Percentiles rank a stretch among this genome's conserved stretches.
These are phyloP conservation scores for Illadopsis cleaveri DNA, from an alignment of 2,113 vertebrate species.

Conservation along the genomic window DNA sequence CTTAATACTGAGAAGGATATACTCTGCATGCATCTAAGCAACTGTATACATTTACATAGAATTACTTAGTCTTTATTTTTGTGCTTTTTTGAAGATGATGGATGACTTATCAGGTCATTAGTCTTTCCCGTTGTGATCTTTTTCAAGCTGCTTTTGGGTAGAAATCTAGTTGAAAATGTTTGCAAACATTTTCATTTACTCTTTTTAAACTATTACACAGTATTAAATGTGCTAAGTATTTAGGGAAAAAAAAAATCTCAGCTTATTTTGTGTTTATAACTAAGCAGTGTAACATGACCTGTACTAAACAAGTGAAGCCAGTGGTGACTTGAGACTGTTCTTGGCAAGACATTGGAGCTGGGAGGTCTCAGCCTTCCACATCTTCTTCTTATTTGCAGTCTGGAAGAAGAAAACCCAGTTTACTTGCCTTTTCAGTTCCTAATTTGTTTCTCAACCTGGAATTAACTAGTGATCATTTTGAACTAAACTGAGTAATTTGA, in stretches of 20 bases:
- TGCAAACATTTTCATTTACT: not conserved
- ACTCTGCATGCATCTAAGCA: not conserved
- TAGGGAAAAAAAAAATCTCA: not conserved
- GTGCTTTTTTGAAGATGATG: constrained; percentile 1
- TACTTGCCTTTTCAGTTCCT: not conserved
- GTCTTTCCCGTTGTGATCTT: constrained; percentile 4
- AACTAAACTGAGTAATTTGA: not conserved
- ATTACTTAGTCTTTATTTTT: not conserved
- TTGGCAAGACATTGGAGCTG: not conserved
- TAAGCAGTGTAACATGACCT: not conserved
- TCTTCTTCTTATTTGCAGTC: not conserved
- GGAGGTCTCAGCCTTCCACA: not conserved
- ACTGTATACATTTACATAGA: constrained; percentile 12
- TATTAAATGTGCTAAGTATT: not conserved
- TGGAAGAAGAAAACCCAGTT: not conserved
- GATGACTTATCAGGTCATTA: constrained; percentile 7
- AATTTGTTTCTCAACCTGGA: not conserved
- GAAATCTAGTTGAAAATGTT: not conserved
- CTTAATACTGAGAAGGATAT: not conserved
- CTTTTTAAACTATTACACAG: not conserved
- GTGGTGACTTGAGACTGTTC: not conserved
- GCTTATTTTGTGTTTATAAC: not conserved
- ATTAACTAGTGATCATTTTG: not conserved
- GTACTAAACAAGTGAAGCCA: not conserved
- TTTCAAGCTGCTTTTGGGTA: not conserved